Percentiles rank a stretch among this genome's conserved stretches.
Conservation (phyloP, 2,888 invertebrate genomes). For the Tipula helvola region DNA sequence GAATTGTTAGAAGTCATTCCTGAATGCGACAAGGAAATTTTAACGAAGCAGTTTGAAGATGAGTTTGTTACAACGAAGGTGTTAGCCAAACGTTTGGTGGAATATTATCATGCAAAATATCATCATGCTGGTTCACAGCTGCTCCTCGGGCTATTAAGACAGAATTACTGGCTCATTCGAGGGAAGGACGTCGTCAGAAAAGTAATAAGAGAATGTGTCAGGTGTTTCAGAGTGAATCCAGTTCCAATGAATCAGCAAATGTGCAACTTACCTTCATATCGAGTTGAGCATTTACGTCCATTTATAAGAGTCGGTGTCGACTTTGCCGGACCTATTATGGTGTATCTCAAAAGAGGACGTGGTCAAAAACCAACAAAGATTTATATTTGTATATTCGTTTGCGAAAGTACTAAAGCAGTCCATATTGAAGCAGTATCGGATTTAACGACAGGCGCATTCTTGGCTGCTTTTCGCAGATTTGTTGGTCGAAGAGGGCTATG, state of each 20-base stretch:
- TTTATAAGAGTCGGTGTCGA: background rate
- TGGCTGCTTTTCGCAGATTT: background rate
- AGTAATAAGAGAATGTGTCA: too few species aligned
- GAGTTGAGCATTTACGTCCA: too few species aligned
- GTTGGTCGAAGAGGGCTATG: background rate
- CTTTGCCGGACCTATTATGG: background rate
- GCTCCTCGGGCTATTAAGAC: slow-evolving; percentile 6
- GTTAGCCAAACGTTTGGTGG: background rate
- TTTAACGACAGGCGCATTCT: background rate
- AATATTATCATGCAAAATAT: background rate
- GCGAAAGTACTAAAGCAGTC: background rate
- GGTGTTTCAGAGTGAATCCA: too few species aligned
- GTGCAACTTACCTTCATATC: background rate
- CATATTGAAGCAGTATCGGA: background rate
- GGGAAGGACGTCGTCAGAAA: too few species aligned
- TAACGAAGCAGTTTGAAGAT: too few species aligned
- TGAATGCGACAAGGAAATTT: too few species aligned
- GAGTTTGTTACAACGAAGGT: too few species aligned
- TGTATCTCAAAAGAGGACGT: background rate
- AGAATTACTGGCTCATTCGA: slow-evolving; percentile 17
- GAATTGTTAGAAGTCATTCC: too few species aligned
- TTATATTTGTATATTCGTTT: background rate
- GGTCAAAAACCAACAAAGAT: background rate
- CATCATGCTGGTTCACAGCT: background rate
- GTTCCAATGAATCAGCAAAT: background rate